phyloP scores from a whole-genome alignment of 1,140 invertebrate genomes.

The Achatina immaculata region DNA sequence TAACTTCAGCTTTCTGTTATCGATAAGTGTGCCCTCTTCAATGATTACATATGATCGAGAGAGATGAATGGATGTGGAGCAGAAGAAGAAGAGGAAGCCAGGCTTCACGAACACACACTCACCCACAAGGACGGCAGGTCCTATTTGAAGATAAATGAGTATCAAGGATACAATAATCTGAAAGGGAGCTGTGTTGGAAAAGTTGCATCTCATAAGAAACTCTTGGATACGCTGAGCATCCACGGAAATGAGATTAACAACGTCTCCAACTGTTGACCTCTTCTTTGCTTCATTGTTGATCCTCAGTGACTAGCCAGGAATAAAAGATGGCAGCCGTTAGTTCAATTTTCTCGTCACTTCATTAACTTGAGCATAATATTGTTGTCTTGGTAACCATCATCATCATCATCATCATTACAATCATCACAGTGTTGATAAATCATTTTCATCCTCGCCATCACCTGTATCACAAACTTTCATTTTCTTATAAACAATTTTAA shows the following conservation, averaged over 20 bases:
- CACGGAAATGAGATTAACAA: conserved; percentile 40
- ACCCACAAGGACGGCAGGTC: conserved; percentile 68
- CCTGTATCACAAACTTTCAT: no score
- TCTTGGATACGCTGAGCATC: conserved; percentile 43
- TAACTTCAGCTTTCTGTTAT: no score
- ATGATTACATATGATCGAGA: no score
- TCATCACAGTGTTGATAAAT: no score
- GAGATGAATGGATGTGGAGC: no score
- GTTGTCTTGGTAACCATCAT: background rate
- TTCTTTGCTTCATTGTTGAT: conserved; percentile 36
- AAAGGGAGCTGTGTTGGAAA: conserved; percentile 23
- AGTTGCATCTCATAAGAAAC: conserved; percentile 35
- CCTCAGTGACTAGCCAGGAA: conserved; percentile 19
- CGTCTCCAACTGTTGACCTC: conserved; percentile 33
- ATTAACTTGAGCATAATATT: background rate
- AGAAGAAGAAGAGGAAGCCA: no score
- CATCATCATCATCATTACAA: no score
- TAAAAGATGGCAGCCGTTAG: background rate
- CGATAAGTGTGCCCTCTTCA: no score
- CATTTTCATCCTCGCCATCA: no score
- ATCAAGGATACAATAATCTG: conserved; percentile 17
- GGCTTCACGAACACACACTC: no score
- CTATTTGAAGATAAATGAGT: conserved; percentile 74
- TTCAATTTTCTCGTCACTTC: background rate
- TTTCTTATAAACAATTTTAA: no score